Base-by-base conservation (phyloP, 2,113 vertebrate species). In the Phalacrocorax carbo region DNA sequence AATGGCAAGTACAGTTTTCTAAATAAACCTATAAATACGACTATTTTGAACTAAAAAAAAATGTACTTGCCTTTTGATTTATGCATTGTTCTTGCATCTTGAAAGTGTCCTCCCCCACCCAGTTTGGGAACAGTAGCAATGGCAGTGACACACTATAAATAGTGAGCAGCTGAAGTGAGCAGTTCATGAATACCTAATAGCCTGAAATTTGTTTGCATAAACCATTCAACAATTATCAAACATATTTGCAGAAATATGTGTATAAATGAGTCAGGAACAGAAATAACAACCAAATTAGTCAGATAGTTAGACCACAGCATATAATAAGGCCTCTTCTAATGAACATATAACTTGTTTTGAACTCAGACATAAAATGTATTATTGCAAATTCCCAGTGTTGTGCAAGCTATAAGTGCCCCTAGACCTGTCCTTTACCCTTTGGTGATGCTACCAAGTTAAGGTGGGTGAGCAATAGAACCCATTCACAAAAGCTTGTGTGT, bases 201-300 rank as follows among this genome's bases (percentile, higher is more conserved):
- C 27, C 75, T 94, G 86, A 71, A 82, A 73, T 86, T 70, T 90
- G 76, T 94, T 86, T 90, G 66, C 86, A 92, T 76, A 88, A 96
- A 72, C 40, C 8, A 1, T 71, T 91, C 22, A 66, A 57, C 21
- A 78, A 61, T 89, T 87, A 78, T 55, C 55, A 76, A 91, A 58
- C 52, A 23, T 64, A 90, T 70, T 95, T 84, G n/a, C 34, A 90
- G 57, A 93, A 80, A 93, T 90, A n/a, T 86, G 54, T 95, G 65
- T 65, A 77, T 86, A 93, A 93, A 83, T 80, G 60, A 88, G 69
- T 81, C 70, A 78, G 65, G 11, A 60, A 78, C 70, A 65, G 49
- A 94, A 81, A 68, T 49, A 84, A 57, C 32, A 83, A 86, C 57
- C 9, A 46, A 46, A 89, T 91, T 93, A 61, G 27, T 90, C 60